A percentile compares a stretch with the other conserved stretches of the same genome.
Evolutionary conservation across 2,113 vertebrate genomes (phyloP).

Genomic region (Anseranas semipalmata): DNA sequence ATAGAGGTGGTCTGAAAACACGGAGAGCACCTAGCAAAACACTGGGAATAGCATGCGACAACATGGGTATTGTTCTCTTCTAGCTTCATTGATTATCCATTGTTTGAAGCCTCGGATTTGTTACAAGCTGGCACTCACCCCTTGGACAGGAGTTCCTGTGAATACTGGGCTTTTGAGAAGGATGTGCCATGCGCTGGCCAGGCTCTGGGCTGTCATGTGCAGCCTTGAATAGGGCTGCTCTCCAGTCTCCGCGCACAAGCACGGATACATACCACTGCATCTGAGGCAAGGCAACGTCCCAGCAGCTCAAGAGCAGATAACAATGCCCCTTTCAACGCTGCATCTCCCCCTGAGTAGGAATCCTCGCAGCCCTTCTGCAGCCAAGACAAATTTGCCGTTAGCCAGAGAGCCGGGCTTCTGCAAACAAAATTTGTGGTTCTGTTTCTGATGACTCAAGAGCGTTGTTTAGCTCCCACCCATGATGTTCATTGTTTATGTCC

Average conservation of each 20-base stretch:
- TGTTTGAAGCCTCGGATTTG: conserved; percentile 33
- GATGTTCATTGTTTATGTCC: conserved; percentile 45
- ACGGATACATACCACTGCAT: background rate
- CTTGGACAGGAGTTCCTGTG: background rate
- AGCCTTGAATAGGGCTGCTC: background rate
- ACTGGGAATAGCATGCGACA: conserved; percentile 38
- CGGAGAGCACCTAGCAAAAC: conserved; percentile 1
- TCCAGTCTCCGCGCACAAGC: background rate
- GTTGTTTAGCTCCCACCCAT: conserved; percentile 39
- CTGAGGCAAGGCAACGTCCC: background rate
- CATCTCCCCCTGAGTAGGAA: background rate
- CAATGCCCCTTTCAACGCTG: conserved; percentile 19
- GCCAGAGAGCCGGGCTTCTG: background rate
- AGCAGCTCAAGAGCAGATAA: background rate
- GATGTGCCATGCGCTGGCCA: background rate
- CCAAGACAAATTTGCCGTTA: background rate
- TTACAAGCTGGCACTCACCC: conserved; percentile 45
- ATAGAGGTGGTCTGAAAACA: conserved; percentile 25
- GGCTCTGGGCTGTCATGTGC: background rate
- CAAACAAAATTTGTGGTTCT: background rate
- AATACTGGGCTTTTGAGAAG: conserved; percentile 19
- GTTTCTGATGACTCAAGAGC: background rate
- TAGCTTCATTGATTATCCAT: conserved; percentile 51
- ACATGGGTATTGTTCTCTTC: conserved; percentile 17
- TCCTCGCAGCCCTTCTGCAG: background rate